Evolutionary conservation across 2,888 invertebrate species (phyloP).

Genomic region (Dione juno): DNA sequence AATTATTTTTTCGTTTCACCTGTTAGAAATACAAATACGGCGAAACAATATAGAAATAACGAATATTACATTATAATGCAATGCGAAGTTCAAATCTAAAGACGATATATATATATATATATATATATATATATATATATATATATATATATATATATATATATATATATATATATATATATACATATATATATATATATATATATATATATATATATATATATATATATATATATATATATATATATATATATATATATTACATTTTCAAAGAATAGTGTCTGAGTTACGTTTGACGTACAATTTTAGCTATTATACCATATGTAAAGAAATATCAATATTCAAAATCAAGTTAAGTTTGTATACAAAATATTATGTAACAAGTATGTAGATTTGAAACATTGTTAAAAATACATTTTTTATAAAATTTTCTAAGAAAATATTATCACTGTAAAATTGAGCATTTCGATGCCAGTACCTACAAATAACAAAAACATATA

Average conservation of each 20-base stretch:
- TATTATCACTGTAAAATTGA: slow-evolving; percentile 18
- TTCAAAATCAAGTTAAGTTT: neutral
- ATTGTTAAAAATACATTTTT: slow-evolving; percentile 12
- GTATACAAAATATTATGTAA: neutral
- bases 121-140: neutral
- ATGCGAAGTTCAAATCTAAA: slow-evolving; percentile 2
- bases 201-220: neutral
- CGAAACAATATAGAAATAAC: no score
- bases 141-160: neutral
- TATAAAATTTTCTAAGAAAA: slow-evolving; percentile 8
- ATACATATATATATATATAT: neutral
- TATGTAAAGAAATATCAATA: neutral
- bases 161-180: neutral
- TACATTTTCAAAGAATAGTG: neutral
- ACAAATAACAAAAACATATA: slow-evolving; percentile 1
- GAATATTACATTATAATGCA: slow-evolving; percentile 2
- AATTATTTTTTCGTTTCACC: no score
- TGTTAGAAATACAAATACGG: no score
- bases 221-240: neutral
- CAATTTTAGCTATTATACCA: neutral
- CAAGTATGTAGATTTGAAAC: slow-evolving; percentile 4
- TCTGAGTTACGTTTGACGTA: neutral
- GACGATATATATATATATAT: neutral
- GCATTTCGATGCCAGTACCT: slow-evolving; percentile 21
- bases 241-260: neutral